Evolutionary conservation across 23 tunicate genomes (phyloP), one percentile per base, ranked within the genome.

Genomic region (Corella eumyota): DNA sequence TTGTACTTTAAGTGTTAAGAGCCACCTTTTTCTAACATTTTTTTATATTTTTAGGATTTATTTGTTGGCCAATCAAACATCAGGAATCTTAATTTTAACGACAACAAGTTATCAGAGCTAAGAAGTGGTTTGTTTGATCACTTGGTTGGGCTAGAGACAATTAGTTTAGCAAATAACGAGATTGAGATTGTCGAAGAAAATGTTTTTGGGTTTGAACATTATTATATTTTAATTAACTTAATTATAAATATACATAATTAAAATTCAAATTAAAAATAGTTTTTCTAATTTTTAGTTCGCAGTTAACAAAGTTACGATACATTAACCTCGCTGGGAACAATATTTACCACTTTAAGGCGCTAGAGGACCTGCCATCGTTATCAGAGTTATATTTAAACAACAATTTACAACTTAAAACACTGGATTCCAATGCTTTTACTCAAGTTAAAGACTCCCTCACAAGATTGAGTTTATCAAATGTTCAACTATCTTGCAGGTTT

Each of bases 361-460:
- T 66, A 6, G 60, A 66, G 45, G 34, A 50, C 25, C 29, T 66
- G 33, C 37, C 38, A n/a, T 45, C 72, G 7, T 32, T 66, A n/a
- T 34, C 31, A 28, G 25, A 45, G 4, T 3, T 66, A 4, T 34
- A 66, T 30, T 45, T 66, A 2, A 34, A 21, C 25, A 21, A 66
- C 72, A 66, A 66, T 32, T 32, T 40, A 1, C 22, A 32, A 22
- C 54, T 66, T 0, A 66, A 34, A 31, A 66, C 72, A 32, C 32
- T 66, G 21, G 55, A 30, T 15, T 6, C 19, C 4, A 32, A 31
- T 13, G 54, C 72, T 27, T 66, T 66, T 30, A 60, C 33, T 66
- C 40, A 51, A 23, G 72, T 66, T 9, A 28, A 45, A 7, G 72
- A 66, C 23, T 29, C 72, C 13, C 60, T 66, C 45, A 66, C 60